Evolutionary conservation across 2,888 invertebrate genomes (phyloP).

Genomic region (Machimus rusticus): DNA sequence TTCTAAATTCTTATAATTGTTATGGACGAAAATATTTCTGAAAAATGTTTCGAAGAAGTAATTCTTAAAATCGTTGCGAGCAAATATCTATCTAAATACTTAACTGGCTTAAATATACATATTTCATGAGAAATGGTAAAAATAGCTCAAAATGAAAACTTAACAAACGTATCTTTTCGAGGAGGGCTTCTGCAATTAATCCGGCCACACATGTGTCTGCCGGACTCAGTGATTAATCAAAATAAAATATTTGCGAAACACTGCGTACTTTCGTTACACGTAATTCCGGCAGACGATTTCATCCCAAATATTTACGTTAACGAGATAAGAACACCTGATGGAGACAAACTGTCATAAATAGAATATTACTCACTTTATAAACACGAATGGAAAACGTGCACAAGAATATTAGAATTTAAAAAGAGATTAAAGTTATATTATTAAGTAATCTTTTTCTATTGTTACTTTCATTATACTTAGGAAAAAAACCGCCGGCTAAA

Average conservation of each 20-base stretch:
- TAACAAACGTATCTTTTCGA: neutral
- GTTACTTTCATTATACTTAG: neutral
- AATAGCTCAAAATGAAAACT: neutral
- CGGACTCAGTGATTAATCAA: neutral
- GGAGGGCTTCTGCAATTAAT: neutral
- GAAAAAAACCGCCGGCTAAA: no score
- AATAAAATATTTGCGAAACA: neutral
- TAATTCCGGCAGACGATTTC: neutral
- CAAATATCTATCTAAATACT: neutral
- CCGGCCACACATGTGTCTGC: neutral
- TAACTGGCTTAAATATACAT: neutral
- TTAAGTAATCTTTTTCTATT: neutral
- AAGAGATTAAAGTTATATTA: neutral
- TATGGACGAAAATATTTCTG: neutral
- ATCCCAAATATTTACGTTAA: neutral
- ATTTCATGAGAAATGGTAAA: neutral
- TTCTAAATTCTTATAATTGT: neutral
- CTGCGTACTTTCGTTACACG: neutral
- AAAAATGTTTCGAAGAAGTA: neutral
- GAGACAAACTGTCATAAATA: neutral
- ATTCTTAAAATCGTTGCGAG: neutral
- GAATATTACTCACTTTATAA: neutral
- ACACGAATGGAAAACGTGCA: neutral
- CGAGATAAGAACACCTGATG: neutral
- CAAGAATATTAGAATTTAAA: neutral